A percentile compares a stretch with the other conserved stretches of the same genome.
These are phyloP conservation scores for Cosmia pyralina DNA, from an alignment of 2,888 invertebrate genomes.

Conservation along the genomic window DNA sequence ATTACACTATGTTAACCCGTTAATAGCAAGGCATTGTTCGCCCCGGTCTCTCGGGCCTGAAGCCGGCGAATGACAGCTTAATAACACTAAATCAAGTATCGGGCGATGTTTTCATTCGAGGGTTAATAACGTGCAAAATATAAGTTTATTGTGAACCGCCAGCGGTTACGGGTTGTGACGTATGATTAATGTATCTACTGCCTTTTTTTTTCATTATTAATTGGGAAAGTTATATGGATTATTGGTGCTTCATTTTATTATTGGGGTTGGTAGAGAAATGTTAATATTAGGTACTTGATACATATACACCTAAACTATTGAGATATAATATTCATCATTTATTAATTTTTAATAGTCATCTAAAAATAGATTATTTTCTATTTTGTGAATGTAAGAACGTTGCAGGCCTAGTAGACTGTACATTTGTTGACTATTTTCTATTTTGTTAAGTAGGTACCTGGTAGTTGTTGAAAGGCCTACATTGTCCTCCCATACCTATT, in stretches of 20 bases:
- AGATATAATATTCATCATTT: too few relatives aligned
- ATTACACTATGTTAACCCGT: conserved; percentile 67
- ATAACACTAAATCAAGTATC: conserved; percentile 87
- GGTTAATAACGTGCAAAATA: conserved; percentile 78
- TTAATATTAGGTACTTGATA: too few relatives aligned
- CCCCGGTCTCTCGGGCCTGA: conserved; percentile 60
- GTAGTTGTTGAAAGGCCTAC: too few relatives aligned
- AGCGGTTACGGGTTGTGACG: conserved; percentile 54
- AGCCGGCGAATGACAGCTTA: conserved; percentile 83
- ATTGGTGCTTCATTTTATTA: conserved; percentile 23
- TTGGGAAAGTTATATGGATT: conserved; percentile 59
- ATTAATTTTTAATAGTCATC: too few relatives aligned
- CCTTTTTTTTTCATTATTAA: conserved; percentile 59
- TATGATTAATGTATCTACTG: conserved; percentile 58
- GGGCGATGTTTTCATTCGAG: conserved; percentile 75
- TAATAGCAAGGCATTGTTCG: conserved; percentile 79
- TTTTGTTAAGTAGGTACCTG: too few relatives aligned
- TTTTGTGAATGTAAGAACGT: too few relatives aligned
- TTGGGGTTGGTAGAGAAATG: not conserved
- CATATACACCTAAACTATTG: too few relatives aligned
- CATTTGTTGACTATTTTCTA: too few relatives aligned
- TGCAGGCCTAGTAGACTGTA: too few relatives aligned
- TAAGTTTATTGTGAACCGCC: conserved; percentile 74
- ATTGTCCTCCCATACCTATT: too few relatives aligned
- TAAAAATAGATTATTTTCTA: too few relatives aligned